Percentiles rank a stretch among this genome's conserved stretches.
phyloP scores from a whole-genome alignment of 37 sponge, comb jelly and placozoan species.

The Beroe ovata region DNA sequence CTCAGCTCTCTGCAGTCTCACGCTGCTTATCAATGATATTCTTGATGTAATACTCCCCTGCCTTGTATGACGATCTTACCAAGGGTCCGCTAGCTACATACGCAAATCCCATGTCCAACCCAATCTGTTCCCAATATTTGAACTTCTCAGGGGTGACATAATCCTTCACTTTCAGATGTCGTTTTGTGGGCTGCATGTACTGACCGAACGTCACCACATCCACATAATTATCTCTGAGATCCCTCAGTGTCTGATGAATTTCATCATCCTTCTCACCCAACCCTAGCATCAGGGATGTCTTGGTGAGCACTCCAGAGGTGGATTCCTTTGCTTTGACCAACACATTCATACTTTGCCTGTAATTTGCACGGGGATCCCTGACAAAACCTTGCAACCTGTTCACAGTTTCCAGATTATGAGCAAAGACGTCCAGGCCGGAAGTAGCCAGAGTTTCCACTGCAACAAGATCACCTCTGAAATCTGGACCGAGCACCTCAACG shows the following conservation, averaged over 20 bases:
- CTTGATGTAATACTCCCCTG: constrained; percentile 88
- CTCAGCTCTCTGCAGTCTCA: background rate
- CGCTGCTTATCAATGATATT: constrained; percentile 79
- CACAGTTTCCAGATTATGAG: constrained; percentile 98
- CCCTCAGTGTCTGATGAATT: constrained; percentile 82
- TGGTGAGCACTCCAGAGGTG: constrained; percentile 80
- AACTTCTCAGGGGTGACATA: constrained; percentile 97
- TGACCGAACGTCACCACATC: constrained; percentile 97
- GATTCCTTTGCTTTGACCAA: constrained; percentile 82
- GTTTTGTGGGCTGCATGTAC: constrained; percentile 98
- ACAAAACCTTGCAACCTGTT: constrained; percentile 90
- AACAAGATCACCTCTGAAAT: constrained; percentile 84
- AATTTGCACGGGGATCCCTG: constrained; percentile 95
- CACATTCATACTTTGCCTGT: constrained; percentile 87
- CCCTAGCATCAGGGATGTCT: constrained; percentile 99
- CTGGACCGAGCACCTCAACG: constrained; percentile 94
- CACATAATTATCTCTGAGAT: constrained; percentile 83
- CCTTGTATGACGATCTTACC: constrained; percentile 96
- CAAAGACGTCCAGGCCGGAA: constrained; percentile 96
- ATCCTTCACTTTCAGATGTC: constrained; percentile 92
- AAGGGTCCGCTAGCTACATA: constrained; percentile 99
- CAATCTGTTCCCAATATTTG: constrained; percentile 91
- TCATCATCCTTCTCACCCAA: constrained; percentile 92
- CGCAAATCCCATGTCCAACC: constrained; percentile 83
- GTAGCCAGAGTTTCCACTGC: constrained; percentile 74